Conservation (phyloP, 2,888 invertebrate species). For the Andrena flavipes region DNA sequence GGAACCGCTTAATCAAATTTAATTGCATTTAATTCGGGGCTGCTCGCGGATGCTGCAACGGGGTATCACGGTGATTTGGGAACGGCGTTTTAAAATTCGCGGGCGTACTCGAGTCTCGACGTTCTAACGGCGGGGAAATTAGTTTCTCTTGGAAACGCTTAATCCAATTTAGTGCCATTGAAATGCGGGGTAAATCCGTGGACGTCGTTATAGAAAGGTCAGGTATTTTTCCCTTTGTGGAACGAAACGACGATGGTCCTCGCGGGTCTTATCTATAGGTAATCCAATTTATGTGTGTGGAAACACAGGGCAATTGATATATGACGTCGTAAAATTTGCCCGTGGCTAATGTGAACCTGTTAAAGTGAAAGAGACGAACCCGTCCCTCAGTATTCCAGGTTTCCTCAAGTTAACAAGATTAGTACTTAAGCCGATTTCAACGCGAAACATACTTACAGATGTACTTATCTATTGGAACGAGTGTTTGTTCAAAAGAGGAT, state of each 20-base stretch:
- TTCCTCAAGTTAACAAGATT: too few species aligned
- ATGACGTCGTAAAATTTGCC: neutral
- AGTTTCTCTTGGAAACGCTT: neutral
- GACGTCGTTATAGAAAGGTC: neutral
- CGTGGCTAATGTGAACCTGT: neutral
- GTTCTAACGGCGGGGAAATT: neutral
- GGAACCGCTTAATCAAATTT: too few species aligned
- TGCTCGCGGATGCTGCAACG: too few species aligned
- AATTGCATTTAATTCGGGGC: too few species aligned
- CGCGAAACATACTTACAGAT: too few species aligned
- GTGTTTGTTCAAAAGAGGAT: too few species aligned
- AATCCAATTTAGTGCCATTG: neutral
- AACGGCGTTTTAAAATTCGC: neutral
- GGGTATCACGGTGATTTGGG: neutral
- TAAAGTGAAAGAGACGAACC: too few species aligned
- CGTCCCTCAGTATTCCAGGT: too few species aligned
- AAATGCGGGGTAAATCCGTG: neutral
- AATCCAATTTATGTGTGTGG: neutral
- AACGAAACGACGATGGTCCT: neutral
- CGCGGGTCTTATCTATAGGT: neutral
- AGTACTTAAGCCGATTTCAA: too few species aligned
- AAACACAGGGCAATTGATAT: neutral
- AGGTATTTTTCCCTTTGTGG: neutral
- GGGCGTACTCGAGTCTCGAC: neutral
- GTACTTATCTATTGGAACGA: too few species aligned